Evolutionary conservation across 1,140 invertebrate species (phyloP), one percentile per base, ranked within the genome.

Genomic region (Magallana angulata): DNA sequence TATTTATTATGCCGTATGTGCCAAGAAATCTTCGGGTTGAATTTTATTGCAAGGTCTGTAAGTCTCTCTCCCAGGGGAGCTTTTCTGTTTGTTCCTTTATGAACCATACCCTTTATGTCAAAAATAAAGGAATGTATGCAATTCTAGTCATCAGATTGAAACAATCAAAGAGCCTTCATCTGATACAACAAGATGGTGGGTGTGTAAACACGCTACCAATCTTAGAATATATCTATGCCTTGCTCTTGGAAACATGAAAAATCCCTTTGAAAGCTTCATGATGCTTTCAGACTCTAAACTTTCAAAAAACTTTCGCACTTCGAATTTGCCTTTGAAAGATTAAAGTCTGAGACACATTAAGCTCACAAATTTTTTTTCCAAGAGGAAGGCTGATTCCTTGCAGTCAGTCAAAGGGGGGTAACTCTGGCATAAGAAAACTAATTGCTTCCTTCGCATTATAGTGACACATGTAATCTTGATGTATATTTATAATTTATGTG

Each of bases 251-350:
- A 76, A 12, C 3, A 48, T 48, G 36, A 48, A 48, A 5, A 76
- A 30, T 11, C 30, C 5, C 9, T 12, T 30, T 30, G 36, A 76
- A 76, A 12, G 14, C 9, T 14, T 71, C 9, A 12, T 24, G 30
- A 9, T 8, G 11, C 36, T 9, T 76, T 24, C 68, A 76, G 24
- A 76, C 68, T 76, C 36, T 4, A 71, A 30, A 71, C 64, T 71
- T 71, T 71, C 64, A 71, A 71, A 71, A 71, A 76, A 76, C 68
- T 76, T 76, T 76, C 68, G 68, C 68, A 76, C 68, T 76, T 76
- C 24, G 24, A 36, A 76, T 64, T 64, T 64, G 12, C 18, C 16
- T 76, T 76, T 76, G 68, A 76, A 76, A 76, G 68, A 76, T 76
- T 76, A 4, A 76, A 12, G 68, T 76, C 68, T 12, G 68, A 24